A percentile compares a stretch with the other conserved stretches of the same genome.
Evolutionary conservation across 2,113 vertebrate genomes (phyloP).

Genomic region (Cottus gobio): DNA sequence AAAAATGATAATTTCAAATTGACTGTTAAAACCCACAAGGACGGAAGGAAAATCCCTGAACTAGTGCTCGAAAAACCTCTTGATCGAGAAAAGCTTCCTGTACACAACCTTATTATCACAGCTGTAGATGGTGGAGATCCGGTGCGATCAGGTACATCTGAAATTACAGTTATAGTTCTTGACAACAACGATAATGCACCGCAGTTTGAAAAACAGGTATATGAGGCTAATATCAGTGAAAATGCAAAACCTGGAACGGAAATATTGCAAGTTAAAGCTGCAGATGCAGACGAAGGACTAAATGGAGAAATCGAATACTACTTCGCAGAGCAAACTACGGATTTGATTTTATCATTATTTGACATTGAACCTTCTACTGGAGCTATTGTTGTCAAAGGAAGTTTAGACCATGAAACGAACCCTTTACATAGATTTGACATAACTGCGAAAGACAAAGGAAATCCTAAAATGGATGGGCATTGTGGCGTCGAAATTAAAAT

Average conservation of each 20-base stretch:
- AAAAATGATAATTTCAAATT: constrained; percentile 81
- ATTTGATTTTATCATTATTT: constrained; percentile 69
- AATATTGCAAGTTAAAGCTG: constrained; percentile 83
- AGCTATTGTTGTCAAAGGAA: constrained; percentile 65
- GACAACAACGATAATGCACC: constrained; percentile 93
- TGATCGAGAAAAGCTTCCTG: constrained; percentile 79
- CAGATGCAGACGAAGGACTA: constrained; percentile 79
- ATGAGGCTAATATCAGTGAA: constrained; percentile 87
- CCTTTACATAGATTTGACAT: constrained; percentile 77
- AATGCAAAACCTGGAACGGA: constrained; percentile 78
- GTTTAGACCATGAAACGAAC: constrained; percentile 76
- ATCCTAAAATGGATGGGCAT: constrained; percentile 76
- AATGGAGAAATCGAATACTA: constrained; percentile 80
- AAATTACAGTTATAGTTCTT: constrained; percentile 76
- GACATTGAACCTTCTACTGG: constrained; percentile 67
- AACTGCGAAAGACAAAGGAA: constrained; percentile 81
- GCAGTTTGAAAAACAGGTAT: constrained; percentile 84
- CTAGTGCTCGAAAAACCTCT: constrained; percentile 81
- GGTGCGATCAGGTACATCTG: constrained; percentile 75
- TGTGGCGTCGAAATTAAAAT: constrained; percentile 78
- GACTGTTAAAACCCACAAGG: constrained; percentile 75
- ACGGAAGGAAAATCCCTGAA: constrained; percentile 80
- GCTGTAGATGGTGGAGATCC: constrained; percentile 82
- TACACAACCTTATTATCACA: constrained; percentile 84
- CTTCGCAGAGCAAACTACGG: constrained; percentile 76